A percentile compares a stretch with the other conserved stretches of the same genome.
These are phyloP conservation scores for Eriosoma lanigerum DNA, from an alignment of 1,140 invertebrate genomes.

Conservation along the genomic window DNA sequence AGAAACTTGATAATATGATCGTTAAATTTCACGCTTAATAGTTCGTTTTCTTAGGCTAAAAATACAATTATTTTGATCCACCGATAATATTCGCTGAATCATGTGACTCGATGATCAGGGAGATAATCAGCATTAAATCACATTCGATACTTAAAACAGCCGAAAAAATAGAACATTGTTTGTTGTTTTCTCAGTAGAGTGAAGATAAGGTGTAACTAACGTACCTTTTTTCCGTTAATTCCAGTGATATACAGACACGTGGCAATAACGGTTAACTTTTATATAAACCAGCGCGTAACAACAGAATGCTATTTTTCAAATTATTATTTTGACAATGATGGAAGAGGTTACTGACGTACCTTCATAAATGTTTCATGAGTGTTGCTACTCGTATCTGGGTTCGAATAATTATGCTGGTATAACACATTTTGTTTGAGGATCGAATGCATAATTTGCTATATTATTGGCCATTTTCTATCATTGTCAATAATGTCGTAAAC, in stretches of 20 bases:
- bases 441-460: neutral
- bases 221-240: too few species aligned
- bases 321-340: slow-evolving; percentile 20
- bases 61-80: too few species aligned
- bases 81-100: too few species aligned
- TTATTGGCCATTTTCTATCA: neutral
- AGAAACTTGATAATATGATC: too few species aligned
- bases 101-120: too few species aligned
- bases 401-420: neutral
- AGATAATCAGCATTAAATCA: too few species aligned
- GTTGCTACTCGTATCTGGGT: neutral
- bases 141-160: too few species aligned
- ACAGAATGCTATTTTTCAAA: neutral
- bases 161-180: too few species aligned
- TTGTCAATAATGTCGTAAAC: too few species aligned
- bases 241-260: neutral
- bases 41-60: too few species aligned
- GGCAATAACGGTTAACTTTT: neutral
- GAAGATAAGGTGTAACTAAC: neutral
- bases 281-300: neutral
- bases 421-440: neutral
- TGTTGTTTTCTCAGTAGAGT: neutral
- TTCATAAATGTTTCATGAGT: neutral
- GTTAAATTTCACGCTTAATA: too few species aligned
- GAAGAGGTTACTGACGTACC: neutral